Base-by-base conservation (phyloP, 2,888 invertebrate species). In the Melanostoma scalare region DNA sequence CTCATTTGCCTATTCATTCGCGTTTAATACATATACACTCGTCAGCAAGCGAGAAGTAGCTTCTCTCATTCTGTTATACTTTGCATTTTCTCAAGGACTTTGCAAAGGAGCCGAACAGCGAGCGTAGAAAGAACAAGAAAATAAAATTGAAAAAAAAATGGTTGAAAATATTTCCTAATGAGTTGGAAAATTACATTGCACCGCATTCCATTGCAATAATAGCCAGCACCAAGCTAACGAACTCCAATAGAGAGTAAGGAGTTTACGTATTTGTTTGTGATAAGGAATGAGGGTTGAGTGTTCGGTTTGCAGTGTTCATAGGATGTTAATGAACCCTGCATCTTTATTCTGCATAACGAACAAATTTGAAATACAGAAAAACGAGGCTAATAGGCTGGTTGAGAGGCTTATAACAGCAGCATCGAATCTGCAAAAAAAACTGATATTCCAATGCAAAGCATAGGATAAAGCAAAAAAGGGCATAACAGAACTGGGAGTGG, bases 141-240 rank as follows among this genome's bases (percentile, higher is more conserved):
- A 8, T 1, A n/a, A 40, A n/a, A 44, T 35, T 33, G 20, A 40
- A 42, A 55, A 40, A 53, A 10, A 46, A 61, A 61, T 30, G 30
- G 46, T 8, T 35, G 68, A 56, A 82, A 73, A 74, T 65, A 69
- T 73, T 78, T 77, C 78, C 78, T 82, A 82, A 82, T 82, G 82
- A 82, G 82, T 78, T 73, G 82, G 82, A 82, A 82, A 78, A 78
- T 74, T 82, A 73, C 78, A 74, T 56, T 82, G 82, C 69, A 82
- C 36, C 53, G 65, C 78, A 77, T 73, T 77, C 56, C 40, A 68
- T 56, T 81, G 76, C 81, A 73, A 67, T 72, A 67, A 72, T 36
- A 71, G 10, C 31, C 10, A 9, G 63, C 35, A 58, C 40, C 55
- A 58, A 63, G 82, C 63, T 82, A 77, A 78, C 63, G 82, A 82